Percentiles rank a stretch among this genome's conserved stretches.
Evolutionary conservation across 2,797 vertebrate genomes (phyloP).

Genomic region (Ammospiza maritima): DNA sequence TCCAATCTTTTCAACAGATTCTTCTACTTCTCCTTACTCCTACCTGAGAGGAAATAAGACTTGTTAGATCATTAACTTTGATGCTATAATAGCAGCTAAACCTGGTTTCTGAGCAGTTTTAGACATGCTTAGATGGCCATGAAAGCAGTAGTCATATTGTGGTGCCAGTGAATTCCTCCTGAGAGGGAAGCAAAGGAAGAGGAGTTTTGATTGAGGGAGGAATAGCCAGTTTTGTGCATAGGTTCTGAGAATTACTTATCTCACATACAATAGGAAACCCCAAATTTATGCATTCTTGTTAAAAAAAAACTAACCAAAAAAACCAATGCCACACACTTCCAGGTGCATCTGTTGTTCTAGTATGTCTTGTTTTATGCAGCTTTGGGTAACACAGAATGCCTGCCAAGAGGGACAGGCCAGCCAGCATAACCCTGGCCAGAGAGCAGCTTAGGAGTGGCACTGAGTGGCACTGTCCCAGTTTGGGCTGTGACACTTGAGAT

Average conservation of each 20-base stretch:
- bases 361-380: not conserved
- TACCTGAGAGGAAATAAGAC: not conserved
- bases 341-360: not conserved
- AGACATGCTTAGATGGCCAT: not conserved
- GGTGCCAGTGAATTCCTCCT: not conserved
- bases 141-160: not conserved
- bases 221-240: not conserved
- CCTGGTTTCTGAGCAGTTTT: not conserved
- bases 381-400: not conserved
- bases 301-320: not conserved
- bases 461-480: not conserved
- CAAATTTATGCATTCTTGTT: not conserved
- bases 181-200: not conserved
- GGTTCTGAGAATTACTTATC: not conserved
- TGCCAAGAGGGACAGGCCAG: not conserved
- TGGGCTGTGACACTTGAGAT: not conserved
- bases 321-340: accelerated
- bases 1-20: not conserved
- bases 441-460: not conserved
- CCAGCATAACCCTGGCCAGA: not conserved
- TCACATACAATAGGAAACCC: not conserved
- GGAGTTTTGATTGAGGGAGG: not conserved
- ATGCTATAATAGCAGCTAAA: not conserved
- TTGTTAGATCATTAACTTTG: not conserved
- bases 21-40: not conserved